phyloP scores from a whole-genome alignment of 2,797 vertebrate species.

The Onychomys torridus region DNA sequence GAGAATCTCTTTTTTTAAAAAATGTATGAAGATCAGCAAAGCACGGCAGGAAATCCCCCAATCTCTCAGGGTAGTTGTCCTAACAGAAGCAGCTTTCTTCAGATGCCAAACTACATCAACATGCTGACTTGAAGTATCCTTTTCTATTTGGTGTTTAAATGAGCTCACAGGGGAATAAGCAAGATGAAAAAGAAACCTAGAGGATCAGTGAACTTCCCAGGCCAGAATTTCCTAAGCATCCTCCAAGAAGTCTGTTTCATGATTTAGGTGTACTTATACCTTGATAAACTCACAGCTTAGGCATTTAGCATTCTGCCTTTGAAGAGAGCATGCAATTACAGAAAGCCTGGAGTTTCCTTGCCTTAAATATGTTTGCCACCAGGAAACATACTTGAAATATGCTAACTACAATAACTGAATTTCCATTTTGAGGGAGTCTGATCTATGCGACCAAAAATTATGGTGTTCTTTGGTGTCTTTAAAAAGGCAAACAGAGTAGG shows the following conservation, averaged over 20 bases:
- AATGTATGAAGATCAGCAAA: neutral
- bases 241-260: neutral
- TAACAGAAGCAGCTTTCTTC: neutral
- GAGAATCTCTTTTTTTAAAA: neutral
- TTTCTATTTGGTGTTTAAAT: neutral
- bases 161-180: neutral
- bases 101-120: neutral
- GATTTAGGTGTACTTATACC: neutral
- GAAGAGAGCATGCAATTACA: neutral
- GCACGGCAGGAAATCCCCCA: neutral
- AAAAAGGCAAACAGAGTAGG: neutral
- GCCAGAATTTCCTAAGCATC: neutral
- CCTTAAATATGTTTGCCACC: neutral
- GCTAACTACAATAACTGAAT: neutral
- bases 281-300: neutral
- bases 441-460: neutral
- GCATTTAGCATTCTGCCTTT: neutral
- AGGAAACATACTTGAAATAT: constrained; percentile 31
- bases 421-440: neutral
- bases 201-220: neutral
- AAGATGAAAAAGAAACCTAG: neutral
- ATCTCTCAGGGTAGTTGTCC: neutral
- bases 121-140: neutral
- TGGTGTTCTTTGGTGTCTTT: neutral
- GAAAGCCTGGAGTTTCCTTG: neutral